Percentiles rank a stretch among this genome's conserved stretches.
Evolutionary conservation across 2,797 vertebrate genomes (phyloP).

Genomic region (Steatocranus sp.): DNA sequence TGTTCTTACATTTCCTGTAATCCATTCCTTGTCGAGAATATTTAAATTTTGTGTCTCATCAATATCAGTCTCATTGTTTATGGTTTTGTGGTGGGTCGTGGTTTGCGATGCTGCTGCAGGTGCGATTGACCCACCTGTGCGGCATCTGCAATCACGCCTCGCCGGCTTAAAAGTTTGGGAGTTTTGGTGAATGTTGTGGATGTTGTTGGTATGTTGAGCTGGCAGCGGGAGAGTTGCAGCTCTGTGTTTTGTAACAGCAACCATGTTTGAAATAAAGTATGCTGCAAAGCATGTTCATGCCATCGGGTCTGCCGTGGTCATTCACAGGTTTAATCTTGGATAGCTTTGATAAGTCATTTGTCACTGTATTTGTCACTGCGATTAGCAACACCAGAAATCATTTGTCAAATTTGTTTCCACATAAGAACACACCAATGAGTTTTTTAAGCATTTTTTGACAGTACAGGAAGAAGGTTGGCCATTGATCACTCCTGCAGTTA

Average conservation of each 20-base stretch:
- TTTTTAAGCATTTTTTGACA: background rate
- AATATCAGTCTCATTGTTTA: background rate
- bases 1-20: background rate
- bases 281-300: background rate
- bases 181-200: background rate
- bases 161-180: background rate
- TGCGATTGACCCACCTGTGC: background rate
- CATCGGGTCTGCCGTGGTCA: background rate
- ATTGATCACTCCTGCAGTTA: background rate
- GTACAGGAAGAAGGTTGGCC: background rate
- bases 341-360: background rate
- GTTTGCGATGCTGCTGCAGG: background rate
- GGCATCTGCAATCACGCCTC: background rate
- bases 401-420: background rate
- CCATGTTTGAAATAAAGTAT: too few relatives aligned
- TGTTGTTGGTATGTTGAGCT: background rate
- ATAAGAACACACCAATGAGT: background rate
- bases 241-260: too few relatives aligned
- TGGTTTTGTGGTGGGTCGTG: rapidly evolving
- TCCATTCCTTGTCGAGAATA: background rate
- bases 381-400: background rate
- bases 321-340: background rate
- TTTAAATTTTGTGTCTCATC: background rate
- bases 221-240: background rate
- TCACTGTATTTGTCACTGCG: background rate